Evolutionary conservation across 2,113 vertebrate genomes (phyloP).

Genomic region (Rhombomys opimus): DNA sequence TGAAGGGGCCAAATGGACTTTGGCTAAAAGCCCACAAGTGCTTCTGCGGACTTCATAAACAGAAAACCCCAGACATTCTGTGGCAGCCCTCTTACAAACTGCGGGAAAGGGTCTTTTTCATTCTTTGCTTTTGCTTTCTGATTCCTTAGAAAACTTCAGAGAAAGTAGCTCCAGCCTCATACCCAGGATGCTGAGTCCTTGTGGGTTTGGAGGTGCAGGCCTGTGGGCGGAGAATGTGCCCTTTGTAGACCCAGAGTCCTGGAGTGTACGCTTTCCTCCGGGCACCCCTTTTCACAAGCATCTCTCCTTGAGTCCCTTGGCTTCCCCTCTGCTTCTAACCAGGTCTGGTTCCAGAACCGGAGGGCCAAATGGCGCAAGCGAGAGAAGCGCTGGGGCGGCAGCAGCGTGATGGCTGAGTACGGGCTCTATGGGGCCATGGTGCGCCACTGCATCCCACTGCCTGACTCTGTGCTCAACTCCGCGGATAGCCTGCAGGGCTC

Average conservation of each 20-base stretch:
- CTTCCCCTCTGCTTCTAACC: constrained; percentile 58
- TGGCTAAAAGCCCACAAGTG: too few species aligned
- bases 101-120: neutral
- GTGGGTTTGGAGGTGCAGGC: neutral
- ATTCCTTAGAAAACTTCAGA: neutral
- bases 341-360: constrained; percentile 99
- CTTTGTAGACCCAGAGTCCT: neutral
- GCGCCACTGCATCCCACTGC: constrained; percentile 96
- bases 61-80: neutral
- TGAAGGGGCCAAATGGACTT: neutral
- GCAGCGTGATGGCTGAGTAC: constrained; percentile 98
- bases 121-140: neutral
- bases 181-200: neutral
- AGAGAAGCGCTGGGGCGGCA: constrained; percentile 97
- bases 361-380: constrained; percentile 97
- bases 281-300: neutral
- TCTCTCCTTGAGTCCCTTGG: neutral
- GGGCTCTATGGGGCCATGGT: constrained; percentile 98
- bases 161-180: neutral
- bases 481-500: constrained; percentile 94
- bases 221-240: too few species aligned
- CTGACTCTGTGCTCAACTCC: constrained; percentile 94
- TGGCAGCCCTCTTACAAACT: neutral
- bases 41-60: neutral
- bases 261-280: neutral